Conservation (phyloP, 35 echinoderm and acorn worm genomes). For the Holothuria glaberrima region DNA sequence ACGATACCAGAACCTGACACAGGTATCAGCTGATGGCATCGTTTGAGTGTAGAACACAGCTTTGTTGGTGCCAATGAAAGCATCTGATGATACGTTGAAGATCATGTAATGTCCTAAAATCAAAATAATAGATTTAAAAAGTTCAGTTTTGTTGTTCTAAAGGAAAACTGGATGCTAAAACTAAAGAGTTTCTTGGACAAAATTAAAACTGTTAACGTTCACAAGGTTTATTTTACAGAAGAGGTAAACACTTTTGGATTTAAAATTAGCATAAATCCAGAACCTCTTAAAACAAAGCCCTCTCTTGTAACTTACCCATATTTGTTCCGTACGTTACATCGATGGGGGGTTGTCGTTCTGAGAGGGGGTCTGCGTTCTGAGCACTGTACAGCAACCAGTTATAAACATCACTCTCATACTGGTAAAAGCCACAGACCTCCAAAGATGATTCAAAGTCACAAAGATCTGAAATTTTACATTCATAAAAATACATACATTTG, state of each 20-base stretch:
- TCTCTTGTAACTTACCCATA: slow-evolving; percentile 7
- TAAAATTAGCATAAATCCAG: too few species aligned
- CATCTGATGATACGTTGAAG: not conserved
- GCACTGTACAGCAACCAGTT: not conserved
- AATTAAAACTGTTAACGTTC: too few species aligned
- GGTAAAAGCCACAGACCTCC: slow-evolving; percentile 43
- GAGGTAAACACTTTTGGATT: too few species aligned
- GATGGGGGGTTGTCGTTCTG: not conserved
- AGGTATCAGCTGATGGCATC: not conserved
- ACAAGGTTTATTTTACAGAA: too few species aligned
- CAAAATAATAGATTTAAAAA: too few species aligned
- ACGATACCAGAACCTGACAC: slow-evolving; percentile 47
- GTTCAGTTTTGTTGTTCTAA: too few species aligned
- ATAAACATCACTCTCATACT: slow-evolving; percentile 40
- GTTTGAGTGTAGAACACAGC: slow-evolving; percentile 25
- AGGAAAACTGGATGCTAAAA: too few species aligned
- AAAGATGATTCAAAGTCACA: slow-evolving; percentile 49
- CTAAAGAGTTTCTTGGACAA: too few species aligned
- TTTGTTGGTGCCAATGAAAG: not conserved
- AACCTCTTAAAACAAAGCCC: too few species aligned
- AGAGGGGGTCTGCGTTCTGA: not conserved
- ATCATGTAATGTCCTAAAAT: slow-evolving; percentile 38
- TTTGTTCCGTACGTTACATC: slow-evolving; percentile 24
- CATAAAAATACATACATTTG: too few species aligned
- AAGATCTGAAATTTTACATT: slow-evolving; percentile 48